These are phyloP conservation scores for Metridium senile DNA, from an alignment of 92 coral and sea anemone species.

Conservation along the genomic window DNA sequence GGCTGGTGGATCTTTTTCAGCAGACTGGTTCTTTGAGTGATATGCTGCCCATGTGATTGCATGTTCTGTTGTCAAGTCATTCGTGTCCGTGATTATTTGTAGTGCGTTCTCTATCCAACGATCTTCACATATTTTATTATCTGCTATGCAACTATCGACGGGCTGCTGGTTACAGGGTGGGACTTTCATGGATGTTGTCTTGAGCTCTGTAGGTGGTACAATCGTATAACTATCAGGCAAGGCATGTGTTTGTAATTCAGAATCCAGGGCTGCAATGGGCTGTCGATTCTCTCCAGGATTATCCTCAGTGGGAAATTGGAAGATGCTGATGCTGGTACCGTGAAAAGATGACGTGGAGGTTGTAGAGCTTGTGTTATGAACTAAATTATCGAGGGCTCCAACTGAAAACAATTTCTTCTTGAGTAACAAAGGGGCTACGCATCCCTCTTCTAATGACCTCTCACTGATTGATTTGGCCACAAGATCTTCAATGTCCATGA, in stretches of 20 bases:
- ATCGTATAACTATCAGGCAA: conserved; percentile 43
- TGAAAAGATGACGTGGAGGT: conserved; percentile 48
- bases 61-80: conserved; percentile 8
- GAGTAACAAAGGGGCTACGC: conserved; percentile 50
- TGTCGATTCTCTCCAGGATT: conserved; percentile 10
- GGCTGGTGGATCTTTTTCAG: conserved; percentile 44
- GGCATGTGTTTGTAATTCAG: conserved; percentile 35
- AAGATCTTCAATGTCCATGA: conserved; percentile 67
- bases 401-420: conserved; percentile 45
- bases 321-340: conserved; percentile 55
- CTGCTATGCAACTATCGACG: conserved; percentile 20
- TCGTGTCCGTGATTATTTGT: conserved; percentile 11
- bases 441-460: conserved; percentile 49
- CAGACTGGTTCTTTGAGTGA: conserved; percentile 25
- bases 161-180: conserved; percentile 3
- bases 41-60: conserved; percentile 57
- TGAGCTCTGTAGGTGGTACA: conserved; percentile 45
- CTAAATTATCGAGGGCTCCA: conserved; percentile 60
- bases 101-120: conserved; percentile 50
- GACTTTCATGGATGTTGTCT: conserved; percentile 31
- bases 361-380: conserved; percentile 50
- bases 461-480: conserved; percentile 67
- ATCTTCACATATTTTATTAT: conserved; percentile 42
- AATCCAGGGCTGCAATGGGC: conserved; percentile 8
- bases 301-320: conserved; percentile 21